A percentile compares a stretch with the other conserved stretches of the same genome.
These are phyloP conservation scores for Papilio machaon DNA, from an alignment of 1,140 invertebrate genomes.

Conservation along the genomic window DNA sequence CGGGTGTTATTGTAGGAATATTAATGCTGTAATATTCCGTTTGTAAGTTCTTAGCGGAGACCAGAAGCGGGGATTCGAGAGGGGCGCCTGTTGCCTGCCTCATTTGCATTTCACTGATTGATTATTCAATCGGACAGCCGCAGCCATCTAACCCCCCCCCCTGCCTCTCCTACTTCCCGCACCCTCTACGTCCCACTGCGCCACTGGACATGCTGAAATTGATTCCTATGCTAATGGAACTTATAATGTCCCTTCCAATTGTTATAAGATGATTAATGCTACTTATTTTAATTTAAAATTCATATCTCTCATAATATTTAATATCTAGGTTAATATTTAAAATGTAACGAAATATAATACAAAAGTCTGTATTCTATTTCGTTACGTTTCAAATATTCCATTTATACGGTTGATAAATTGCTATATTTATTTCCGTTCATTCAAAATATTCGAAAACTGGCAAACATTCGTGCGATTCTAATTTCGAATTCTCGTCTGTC, in stretches of 20 bases:
- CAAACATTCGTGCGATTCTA: slow-evolving; percentile 44
- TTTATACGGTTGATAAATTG: slow-evolving; percentile 37
- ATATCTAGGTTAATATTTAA: background rate
- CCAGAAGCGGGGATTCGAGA: slow-evolving; percentile 55
- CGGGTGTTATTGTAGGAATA: slow-evolving; percentile 28
- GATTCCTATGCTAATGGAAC: slow-evolving; percentile 72
- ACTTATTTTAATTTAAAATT: background rate
- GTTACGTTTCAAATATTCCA: background rate
- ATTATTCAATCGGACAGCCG: slow-evolving; percentile 72
- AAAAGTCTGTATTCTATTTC: background rate
- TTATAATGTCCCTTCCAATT: slow-evolving; percentile 54
- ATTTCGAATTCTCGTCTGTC: slow-evolving; percentile 51
- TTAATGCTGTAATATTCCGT: slow-evolving; percentile 49
- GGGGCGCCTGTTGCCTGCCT: slow-evolving; percentile 67
- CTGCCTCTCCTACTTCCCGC: background rate
- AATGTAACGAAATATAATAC: background rate
- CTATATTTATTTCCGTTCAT: slow-evolving; percentile 15
- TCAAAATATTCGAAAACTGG: slow-evolving; percentile 33
- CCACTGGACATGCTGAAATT: slow-evolving; percentile 60
- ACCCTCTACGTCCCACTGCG: slow-evolving; percentile 42
- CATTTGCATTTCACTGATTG: slow-evolving; percentile 77
- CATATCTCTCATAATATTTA: background rate
- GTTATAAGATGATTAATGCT: slow-evolving; percentile 15
- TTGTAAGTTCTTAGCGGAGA: slow-evolving; percentile 46
- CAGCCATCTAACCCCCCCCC: slow-evolving; percentile 38